Conservation (phyloP, 2,113 vertebrate species). For the Limanda limanda region DNA sequence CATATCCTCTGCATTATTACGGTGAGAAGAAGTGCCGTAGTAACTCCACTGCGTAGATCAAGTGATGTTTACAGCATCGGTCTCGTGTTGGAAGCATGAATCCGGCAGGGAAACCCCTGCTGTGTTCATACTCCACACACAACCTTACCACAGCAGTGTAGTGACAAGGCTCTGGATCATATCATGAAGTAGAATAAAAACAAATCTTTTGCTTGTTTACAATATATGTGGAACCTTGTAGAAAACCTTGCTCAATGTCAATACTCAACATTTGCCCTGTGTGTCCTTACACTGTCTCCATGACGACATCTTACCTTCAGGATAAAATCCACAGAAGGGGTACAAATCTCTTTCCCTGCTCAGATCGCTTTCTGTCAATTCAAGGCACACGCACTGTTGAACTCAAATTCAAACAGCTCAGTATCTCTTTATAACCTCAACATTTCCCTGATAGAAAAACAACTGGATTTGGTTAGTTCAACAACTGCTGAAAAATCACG, state of each 20-base stretch:
- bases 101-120: too few species aligned
- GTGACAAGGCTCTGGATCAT: too few species aligned
- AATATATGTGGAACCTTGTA: neutral
- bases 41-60: too few species aligned
- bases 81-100: too few species aligned
- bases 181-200: too few species aligned
- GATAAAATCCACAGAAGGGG: slow-evolving; percentile 37
- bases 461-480: slow-evolving; percentile 8
- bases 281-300: slow-evolving; percentile 24
- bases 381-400: slow-evolving; percentile 41
- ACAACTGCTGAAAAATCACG: neutral
- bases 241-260: neutral
- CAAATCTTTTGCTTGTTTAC: too few species aligned
- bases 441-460: slow-evolving; percentile 15
- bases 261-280: neutral
- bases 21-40: too few species aligned
- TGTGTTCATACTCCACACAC: too few species aligned
- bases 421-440: slow-evolving; percentile 31
- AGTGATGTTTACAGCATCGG: too few species aligned
- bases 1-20: too few species aligned
- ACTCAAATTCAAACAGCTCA: slow-evolving; percentile 21
- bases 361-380: slow-evolving; percentile 54
- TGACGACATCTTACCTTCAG: slow-evolving; percentile 52
- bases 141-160: too few species aligned
- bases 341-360: slow-evolving; percentile 45